Percentiles rank a stretch among this genome's conserved stretches.
Conservation (phyloP, 2,113 vertebrate genomes). For the Heterotis niloticus region DNA sequence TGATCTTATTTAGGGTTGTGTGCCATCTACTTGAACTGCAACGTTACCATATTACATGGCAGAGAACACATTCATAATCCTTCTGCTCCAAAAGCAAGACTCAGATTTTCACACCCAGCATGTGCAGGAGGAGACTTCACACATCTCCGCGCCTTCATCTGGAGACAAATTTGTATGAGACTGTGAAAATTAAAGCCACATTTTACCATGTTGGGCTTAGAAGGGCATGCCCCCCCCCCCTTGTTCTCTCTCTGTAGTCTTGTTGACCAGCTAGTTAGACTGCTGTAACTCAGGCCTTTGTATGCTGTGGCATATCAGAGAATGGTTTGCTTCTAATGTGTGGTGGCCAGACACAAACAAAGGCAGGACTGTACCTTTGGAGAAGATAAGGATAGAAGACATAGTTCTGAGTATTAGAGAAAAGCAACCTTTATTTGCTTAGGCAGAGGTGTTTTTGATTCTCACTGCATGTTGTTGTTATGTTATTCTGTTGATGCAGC, state of each 20-base stretch:
- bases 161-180: background rate
- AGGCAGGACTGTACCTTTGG: no score
- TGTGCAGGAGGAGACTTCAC: constrained; percentile 9
- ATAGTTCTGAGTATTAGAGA: background rate
- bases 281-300: background rate
- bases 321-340: no score
- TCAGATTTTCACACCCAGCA: background rate
- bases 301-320: no score
- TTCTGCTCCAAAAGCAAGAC: background rate
- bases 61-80: no score
- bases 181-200: background rate
- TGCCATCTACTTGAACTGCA: no score
- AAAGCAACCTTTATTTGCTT: background rate
- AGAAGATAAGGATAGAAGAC: background rate
- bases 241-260: no score
- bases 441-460: background rate
- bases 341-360: no score
- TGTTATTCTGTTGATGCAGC: no score
- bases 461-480: background rate
- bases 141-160: background rate
- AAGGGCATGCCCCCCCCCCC: background rate
- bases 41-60: no score
- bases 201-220: background rate
- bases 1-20: no score
- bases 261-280: no score